These are phyloP conservation scores for Rhopilema esculentum DNA, from an alignment of 30 jellyfish, hydroid and myxozoan species.

Conservation along the genomic window DNA sequence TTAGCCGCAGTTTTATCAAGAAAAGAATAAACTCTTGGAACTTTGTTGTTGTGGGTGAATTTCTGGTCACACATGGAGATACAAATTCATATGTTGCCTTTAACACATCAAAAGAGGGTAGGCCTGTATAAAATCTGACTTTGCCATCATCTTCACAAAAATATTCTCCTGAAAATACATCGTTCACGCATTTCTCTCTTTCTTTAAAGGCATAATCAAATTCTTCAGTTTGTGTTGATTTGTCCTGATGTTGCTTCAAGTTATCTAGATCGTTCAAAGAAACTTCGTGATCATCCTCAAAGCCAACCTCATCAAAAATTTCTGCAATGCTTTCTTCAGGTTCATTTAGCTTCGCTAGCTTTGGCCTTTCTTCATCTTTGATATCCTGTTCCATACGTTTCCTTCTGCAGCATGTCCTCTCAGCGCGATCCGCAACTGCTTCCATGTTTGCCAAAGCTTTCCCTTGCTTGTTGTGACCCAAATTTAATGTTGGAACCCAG, in stretches of 20 bases:
- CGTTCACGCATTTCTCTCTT: background rate
- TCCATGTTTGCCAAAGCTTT: background rate
- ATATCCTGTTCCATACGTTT: background rate
- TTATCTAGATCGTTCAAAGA: background rate
- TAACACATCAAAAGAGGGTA: conserved; percentile 47
- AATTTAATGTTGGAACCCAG: conserved; percentile 29
- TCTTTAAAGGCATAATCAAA: conserved; percentile 2
- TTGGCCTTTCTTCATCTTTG: conserved; percentile 25
- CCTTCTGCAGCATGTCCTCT: conserved; percentile 15
- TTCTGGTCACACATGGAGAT: conserved; percentile 35
- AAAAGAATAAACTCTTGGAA: conserved; percentile 56
- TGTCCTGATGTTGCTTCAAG: background rate
- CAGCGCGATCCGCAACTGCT: conserved; percentile 27
- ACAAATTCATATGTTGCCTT: conserved; percentile 47
- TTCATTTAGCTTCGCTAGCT: conserved; percentile 34
- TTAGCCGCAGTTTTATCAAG: conserved; percentile 38
- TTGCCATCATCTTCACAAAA: conserved; percentile 38
- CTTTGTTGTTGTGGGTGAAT: conserved; percentile 12
- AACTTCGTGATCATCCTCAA: background rate
- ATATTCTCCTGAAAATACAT: background rate
- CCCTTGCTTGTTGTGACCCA: conserved; percentile 42
- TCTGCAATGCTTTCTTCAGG: conserved; percentile 24
- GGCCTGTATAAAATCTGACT: conserved; percentile 36
- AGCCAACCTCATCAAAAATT: conserved; percentile 13
- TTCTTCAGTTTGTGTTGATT: conserved; percentile 12